A percentile compares a stretch with the other conserved stretches of the same genome.
Evolutionary conservation across 2,888 invertebrate species (phyloP).

Genomic region (Trachelus stipa): DNA sequence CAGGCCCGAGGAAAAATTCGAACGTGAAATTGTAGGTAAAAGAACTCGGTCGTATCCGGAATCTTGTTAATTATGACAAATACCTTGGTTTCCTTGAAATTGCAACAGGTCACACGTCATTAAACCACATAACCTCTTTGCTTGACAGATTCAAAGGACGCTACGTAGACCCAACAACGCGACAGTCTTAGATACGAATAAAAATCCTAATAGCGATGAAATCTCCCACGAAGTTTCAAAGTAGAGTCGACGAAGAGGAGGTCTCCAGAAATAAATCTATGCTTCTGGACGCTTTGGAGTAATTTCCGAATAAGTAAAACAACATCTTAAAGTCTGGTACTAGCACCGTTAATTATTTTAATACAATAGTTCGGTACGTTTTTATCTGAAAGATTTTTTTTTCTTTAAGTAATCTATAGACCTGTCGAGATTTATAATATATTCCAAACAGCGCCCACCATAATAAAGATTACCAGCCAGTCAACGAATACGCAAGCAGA

Average conservation of each 20-base stretch:
- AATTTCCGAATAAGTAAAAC: background rate
- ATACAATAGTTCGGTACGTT: background rate
- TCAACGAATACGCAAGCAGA: background rate
- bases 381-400: background rate
- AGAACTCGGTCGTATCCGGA: slow-evolving; percentile 1
- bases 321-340: background rate
- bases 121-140: slow-evolving; percentile 43
- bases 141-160: slow-evolving; percentile 24
- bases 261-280: background rate
- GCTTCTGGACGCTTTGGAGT: background rate
- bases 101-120: slow-evolving; percentile 20
- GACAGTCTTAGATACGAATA: background rate
- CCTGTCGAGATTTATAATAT: slow-evolving; percentile 18
- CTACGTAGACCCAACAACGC: background rate
- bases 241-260: background rate
- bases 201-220: background rate
- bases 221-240: background rate
- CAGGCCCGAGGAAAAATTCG: background rate
- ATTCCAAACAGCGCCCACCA: slow-evolving; percentile 30
- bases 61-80: background rate
- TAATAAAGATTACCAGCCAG: slow-evolving; percentile 10
- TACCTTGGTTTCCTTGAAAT: slow-evolving; percentile 8
- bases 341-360: background rate
- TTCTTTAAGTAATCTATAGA: background rate
- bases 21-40: slow-evolving; percentile 1